Evolutionary conservation across 2,888 invertebrate genomes (phyloP), one percentile per base, ranked within the genome.

Genomic region (Pterostichus niger): DNA sequence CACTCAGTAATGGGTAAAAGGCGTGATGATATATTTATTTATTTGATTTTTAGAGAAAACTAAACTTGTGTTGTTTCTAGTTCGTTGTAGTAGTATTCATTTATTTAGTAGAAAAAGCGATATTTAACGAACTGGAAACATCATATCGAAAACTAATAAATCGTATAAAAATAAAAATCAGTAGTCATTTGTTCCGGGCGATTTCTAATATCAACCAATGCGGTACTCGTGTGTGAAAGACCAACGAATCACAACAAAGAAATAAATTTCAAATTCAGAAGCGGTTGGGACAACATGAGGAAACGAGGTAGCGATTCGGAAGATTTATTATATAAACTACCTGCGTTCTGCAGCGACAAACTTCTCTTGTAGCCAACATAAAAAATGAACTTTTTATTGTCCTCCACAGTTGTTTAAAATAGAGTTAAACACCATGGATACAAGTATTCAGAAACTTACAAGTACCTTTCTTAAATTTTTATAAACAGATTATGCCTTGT

Each of bases 131-230:
- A 24, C 24, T 24, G 24, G 3, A 24, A 44, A 44, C 44, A 10
- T 44, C 13, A n/a, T 10, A 49, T 49, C 49, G n/a, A 10, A 49
- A n/a, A 49, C 49, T 49, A 10, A 49, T 49, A 49, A 49, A 49
- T 49, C 49, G 49, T 49, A 49, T 49, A 49, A 49, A 49, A 49
- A 49, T 49, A 49, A 49, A 49, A 49, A 49, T 13, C 49, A n/a
- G 13, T 5, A 49, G 49, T 49, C 49, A 49, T 49, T 49, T 49
- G 49, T 49, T 49, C 6, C 40, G 40, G 9, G 40, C 49, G 13
- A 49, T 13, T 49, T 49, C 49, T 49, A 49, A 49, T 49, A 49
- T 5, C 49, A 13, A 49, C 49, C 49, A 49, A 49, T 49, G 49
- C 49, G 49, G 49, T n/a, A 10, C 13, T n/a, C 44, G 44, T 49